Conservation (phyloP, 23 tunicate genomes). For the Diplosoma virens region DNA sequence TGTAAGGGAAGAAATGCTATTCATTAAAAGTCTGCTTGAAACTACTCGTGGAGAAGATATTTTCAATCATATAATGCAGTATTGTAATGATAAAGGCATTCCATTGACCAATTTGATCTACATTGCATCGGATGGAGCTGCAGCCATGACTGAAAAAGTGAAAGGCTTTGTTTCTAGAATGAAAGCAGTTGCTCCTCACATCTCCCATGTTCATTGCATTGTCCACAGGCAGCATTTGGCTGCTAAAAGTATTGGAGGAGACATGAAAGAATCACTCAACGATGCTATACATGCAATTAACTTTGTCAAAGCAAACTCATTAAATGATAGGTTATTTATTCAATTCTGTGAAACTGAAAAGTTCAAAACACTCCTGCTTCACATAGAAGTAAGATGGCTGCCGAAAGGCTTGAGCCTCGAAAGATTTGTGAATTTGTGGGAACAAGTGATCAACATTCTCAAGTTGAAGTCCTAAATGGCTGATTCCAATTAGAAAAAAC, state of each 20-base stretch:
- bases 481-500: too few relatives aligned
- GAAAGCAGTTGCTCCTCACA: slow-evolving; percentile 28
- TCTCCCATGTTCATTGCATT: slow-evolving; percentile 31
- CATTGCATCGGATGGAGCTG: slow-evolving; percentile 24
- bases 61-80: slow-evolving; percentile 12
- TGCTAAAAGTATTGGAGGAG: slow-evolving; percentile 27
- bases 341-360: slow-evolving; percentile 23
- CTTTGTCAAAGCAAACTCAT: slow-evolving; percentile 29
- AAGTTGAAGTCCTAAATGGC: too few relatives aligned
- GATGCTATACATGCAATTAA: slow-evolving; percentile 22
- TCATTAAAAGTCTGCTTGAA: slow-evolving; percentile 23
- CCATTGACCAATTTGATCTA: slow-evolving; percentile 21
- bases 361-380: slow-evolving; percentile 32
- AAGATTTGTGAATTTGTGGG: too few relatives aligned
- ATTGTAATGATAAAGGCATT: slow-evolving; percentile 19
- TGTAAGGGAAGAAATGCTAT: slow-evolving; percentile 27
- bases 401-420: too few relatives aligned
- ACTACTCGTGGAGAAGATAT: slow-evolving; percentile 16
- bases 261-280: slow-evolving; percentile 28
- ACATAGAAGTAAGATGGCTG: too few relatives aligned
- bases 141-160: slow-evolving; percentile 29
- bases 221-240: slow-evolving; percentile 26
- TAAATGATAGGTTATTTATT: slow-evolving; percentile 14
- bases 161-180: slow-evolving; percentile 32
- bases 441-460: too few relatives aligned